Evolutionary conservation across 2,888 invertebrate genomes (phyloP), one percentile per base, ranked within the genome.

Genomic region (Epinotia nisella): DNA sequence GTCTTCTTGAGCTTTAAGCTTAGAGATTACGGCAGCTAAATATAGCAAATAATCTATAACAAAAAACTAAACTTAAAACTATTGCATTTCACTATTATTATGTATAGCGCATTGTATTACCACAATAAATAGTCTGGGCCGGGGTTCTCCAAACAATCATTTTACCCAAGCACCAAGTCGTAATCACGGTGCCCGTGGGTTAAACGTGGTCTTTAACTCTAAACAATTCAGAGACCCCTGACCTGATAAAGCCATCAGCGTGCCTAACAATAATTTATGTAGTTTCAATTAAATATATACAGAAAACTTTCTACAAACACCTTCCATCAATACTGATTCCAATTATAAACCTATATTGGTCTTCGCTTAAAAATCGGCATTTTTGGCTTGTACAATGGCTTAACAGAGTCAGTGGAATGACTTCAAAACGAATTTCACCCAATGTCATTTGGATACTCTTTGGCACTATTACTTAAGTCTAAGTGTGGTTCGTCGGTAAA

Each of bases 391-490:
- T 74, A 85, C 81, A 85, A 91, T 91, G 90, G 91, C 90, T 87
- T 80, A 77, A 74, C 77, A 77, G 78, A 83, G 80, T 80, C 83
- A 85, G 81, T 90, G 92, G 92, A 92, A 92, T 91, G 92, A 85
- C 88, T 86, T 83, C 85, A 85, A 87, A 79, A 86, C 87, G 86
- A 86, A 85, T 85, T 86, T 85, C 82, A 85, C 83, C 85, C 82
- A 83, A 83, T 82, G 83, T 87, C 87, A 90, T 93, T 93, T 93
- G 93, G 92, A 93, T 87, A 87, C 88, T 92, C 93, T 93, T 93
- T 93, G 93, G 93, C 93, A 93, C 93, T 88, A 90, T 87, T 89
- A 87, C 89, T 91, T 92, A 92, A 77, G 81, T 85, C 88, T 90
- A 88, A 79, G 88, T 89, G 80, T 75, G 84, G 85, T 82, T 81